Percentiles rank a stretch among this genome's conserved stretches.
Conservation (phyloP, 2,797 vertebrate species). For the Micromesistius poutassou region DNA sequence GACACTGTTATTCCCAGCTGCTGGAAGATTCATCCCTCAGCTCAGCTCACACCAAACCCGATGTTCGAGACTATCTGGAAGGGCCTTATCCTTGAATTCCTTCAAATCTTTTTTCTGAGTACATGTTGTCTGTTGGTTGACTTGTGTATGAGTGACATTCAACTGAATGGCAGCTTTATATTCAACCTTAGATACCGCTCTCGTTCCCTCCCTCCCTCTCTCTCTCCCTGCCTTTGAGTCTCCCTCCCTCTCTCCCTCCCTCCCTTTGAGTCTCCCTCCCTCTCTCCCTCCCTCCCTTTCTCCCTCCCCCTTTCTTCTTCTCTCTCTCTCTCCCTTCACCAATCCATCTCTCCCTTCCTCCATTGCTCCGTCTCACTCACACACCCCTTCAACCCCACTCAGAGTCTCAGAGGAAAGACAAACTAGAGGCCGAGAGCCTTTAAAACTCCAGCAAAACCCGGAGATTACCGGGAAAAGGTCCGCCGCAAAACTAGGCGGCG, state of each 20-base stretch:
- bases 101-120: background rate
- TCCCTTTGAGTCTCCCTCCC: too few relatives aligned
- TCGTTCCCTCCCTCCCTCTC: too few relatives aligned
- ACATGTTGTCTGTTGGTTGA: background rate
- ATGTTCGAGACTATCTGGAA: background rate
- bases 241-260: background rate
- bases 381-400: background rate
- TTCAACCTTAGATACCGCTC: background rate
- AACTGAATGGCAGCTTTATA: background rate
- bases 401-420: background rate
- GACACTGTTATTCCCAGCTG: background rate
- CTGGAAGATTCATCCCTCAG: background rate
- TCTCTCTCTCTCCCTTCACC: too few relatives aligned
- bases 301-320: too few relatives aligned
- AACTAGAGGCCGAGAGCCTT: conserved; percentile 18
- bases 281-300: too few relatives aligned
- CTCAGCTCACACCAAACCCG: background rate
- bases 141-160: background rate
- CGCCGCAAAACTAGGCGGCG: conserved; percentile 20
- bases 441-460: conserved; percentile 17
- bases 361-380: too few relatives aligned
- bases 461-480: conserved; percentile 26
- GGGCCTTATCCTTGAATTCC: background rate
- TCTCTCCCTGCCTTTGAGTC: too few relatives aligned
- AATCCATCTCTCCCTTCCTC: too few relatives aligned